Percentiles rank a stretch among this genome's conserved stretches.
phyloP scores from a whole-genome alignment of 2,888 invertebrate genomes.

The Microctonus aethiopoides region DNA sequence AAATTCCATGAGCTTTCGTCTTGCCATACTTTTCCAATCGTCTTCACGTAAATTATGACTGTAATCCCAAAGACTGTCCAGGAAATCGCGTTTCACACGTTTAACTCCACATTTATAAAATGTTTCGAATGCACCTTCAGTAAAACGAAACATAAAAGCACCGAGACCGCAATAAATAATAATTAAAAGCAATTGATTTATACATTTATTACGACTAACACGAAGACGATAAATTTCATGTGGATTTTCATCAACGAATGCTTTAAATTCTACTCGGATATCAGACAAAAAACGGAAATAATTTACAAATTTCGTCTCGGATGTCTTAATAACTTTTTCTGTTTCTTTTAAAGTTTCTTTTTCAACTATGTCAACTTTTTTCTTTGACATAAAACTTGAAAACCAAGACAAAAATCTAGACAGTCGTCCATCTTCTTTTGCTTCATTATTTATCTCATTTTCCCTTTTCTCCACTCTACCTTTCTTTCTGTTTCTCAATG shows the following conservation, averaged over 20 bases:
- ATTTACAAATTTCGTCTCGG: constrained; percentile 46
- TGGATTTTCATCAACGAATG: constrained; percentile 69
- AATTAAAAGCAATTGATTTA: constrained; percentile 76
- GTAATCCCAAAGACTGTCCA: constrained; percentile 83
- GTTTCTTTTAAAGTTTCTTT: neutral
- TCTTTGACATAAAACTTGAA: constrained; percentile 50
- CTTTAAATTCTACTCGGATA: constrained; percentile 68
- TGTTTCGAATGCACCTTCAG: constrained; percentile 87
- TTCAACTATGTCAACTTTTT: constrained; percentile 43
- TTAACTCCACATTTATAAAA: constrained; percentile 90
- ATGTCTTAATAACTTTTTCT: constrained; percentile 10
- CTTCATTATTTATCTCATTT: neutral
- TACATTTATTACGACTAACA: constrained; percentile 74
- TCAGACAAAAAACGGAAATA: constrained; percentile 51
- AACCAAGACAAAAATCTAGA: constrained; percentile 22
- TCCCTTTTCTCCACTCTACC: constrained; percentile 42
- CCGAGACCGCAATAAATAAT: constrained; percentile 82
- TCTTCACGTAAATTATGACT: constrained; percentile 87
- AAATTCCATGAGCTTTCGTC: constrained; percentile 83
- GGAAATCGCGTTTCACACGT: constrained; percentile 85
- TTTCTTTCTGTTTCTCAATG: constrained; percentile 53
- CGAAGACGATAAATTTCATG: constrained; percentile 71
- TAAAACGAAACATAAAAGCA: constrained; percentile 82
- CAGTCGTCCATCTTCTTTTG: neutral
- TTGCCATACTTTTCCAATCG: constrained; percentile 89